Base-by-base conservation (phyloP, 2,888 invertebrate genomes). In the Gordius sp. region DNA sequence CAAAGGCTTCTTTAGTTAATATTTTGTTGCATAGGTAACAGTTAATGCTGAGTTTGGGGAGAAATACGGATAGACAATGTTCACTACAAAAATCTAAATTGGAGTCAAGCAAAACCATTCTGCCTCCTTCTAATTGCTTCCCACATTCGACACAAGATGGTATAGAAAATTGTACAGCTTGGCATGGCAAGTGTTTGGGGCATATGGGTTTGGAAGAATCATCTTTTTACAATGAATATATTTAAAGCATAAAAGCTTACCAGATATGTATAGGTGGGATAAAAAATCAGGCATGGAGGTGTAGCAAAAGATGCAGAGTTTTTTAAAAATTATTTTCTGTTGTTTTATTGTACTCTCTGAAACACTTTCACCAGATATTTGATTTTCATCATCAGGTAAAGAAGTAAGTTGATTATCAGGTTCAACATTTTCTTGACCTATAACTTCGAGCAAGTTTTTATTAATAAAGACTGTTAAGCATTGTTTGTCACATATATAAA, bases 1-100 rank as follows among this genome's bases (percentile, higher is more conserved):
- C 55, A 54, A 54, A 54, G 8, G 55, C 25, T 54, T 54, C 55
- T 27, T 54, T 54, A 8, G 55, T 54, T 26, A 54, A 27, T 26
- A 54, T 20, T 23, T 54, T 54, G 25, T 54, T 24, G 20, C 55
- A 54, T 26, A 28, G 20, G 28, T 26, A 54, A 28, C 55, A 54
- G 27, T 54, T 54, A 8, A 54, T 20, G 16, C 16, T 27, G 4
- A 54, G 20, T 54, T 54, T 54, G 8, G 55, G 55, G 8, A 54
- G 27, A 20, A 54, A 54, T 24, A 25, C 16, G 13, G 24, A 16
- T 8, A 54, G 27, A 23, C 55, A 54, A 16, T 54, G 4, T 54
- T 24, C 27, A 27, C 55, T 54, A 54, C 55, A 54, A 54, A 54
- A 54, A 28, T 54, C 55, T 26, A 54, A 27, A 20, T 28, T 54